Percentiles rank a stretch among this genome's conserved stretches.
These are phyloP conservation scores for Drosophila paranaensis DNA, from an alignment of 2,888 invertebrate genomes.

Conservation along the genomic window DNA sequence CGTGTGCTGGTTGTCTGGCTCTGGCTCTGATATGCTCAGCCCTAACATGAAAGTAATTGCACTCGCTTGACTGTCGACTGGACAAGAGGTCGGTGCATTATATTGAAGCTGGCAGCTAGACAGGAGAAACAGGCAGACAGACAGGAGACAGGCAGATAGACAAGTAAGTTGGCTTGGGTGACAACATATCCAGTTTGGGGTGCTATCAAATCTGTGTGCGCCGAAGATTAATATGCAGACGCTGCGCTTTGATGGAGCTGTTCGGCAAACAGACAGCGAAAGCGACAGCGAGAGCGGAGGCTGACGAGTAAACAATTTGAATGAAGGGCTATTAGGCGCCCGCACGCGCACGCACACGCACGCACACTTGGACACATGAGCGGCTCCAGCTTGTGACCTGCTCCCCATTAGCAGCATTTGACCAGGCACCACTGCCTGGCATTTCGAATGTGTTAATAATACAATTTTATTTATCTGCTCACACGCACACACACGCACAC, in stretches of 20 bases:
- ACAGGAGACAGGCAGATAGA: neutral
- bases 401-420: constrained; percentile 71
- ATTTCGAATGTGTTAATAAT: constrained; percentile 77
- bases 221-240: constrained; percentile 64
- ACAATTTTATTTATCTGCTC: constrained; percentile 72
- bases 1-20: neutral
- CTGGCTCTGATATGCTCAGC: constrained; percentile 31
- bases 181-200: constrained; percentile 26
- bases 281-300: constrained; percentile 27
- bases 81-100: constrained; percentile 35
- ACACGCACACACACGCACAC: constrained; percentile 7
- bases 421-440: constrained; percentile 68
- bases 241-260: constrained; percentile 57
- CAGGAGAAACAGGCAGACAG: constrained; percentile 1
- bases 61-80: constrained; percentile 34
- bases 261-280: constrained; percentile 39
- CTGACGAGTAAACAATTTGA: constrained; percentile 62
- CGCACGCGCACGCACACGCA: constrained; percentile 34
- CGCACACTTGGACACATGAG: constrained; percentile 10
- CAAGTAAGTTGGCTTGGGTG: constrained; percentile 24
- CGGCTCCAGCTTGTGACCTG: constrained; percentile 22
- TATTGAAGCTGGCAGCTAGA: constrained; percentile 50
- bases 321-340: constrained; percentile 60
- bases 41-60: constrained; percentile 56
- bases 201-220: constrained; percentile 53